Base-by-base conservation (phyloP, 1,140 invertebrate genomes). In the Drosophila kurseongensis region DNA sequence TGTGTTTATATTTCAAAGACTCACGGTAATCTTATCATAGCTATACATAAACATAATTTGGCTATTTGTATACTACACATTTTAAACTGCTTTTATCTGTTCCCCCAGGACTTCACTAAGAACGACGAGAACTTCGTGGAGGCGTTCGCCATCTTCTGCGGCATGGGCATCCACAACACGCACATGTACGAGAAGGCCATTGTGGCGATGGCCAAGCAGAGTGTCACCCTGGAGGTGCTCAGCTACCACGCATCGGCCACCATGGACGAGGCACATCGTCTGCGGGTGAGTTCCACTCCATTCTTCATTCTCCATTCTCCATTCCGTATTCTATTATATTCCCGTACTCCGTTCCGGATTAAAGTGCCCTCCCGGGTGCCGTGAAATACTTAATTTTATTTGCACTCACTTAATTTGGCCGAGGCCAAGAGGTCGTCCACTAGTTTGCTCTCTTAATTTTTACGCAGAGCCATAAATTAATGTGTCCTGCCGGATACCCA, bases 101-200 rank as follows among this genome's bases (percentile, higher is more conserved):
- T 58, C 1, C 13, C 48, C 8, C 27, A 92, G 92, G 86, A 81
- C 13, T 98, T 98, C 88, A 97, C 97, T 44, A 97, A 97, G 92
- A 98, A 98, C 92, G 97, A 98, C 86, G 97, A 98, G 91, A 98
- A 98, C 92, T 97, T 98, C 85, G 97, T 98, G 48, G 97, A 99
- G 93, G 98, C 98, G 0, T 99, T 99, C 93, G 97, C 98, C 58
- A 98, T 99, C 80, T 99, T 99, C 93, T 98, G 97, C 93, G 98
- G 98, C 23, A 98, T 99, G 97, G 98, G 98, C 32, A 98, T 99
- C 58, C 97, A 98, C 93, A 99, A 99, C 92, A 98, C 98, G 44
- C 96, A 98, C 90, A 98, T 98, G 97, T 99, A 98, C 90, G 98
- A 99, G 93, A 97, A 96, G 92, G 97, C 97, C 40, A 95, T 98